Percentiles rank a stretch among this genome's conserved stretches.
phyloP scores from a whole-genome alignment of 2,888 invertebrate species.

The Creontiades dilutus region DNA sequence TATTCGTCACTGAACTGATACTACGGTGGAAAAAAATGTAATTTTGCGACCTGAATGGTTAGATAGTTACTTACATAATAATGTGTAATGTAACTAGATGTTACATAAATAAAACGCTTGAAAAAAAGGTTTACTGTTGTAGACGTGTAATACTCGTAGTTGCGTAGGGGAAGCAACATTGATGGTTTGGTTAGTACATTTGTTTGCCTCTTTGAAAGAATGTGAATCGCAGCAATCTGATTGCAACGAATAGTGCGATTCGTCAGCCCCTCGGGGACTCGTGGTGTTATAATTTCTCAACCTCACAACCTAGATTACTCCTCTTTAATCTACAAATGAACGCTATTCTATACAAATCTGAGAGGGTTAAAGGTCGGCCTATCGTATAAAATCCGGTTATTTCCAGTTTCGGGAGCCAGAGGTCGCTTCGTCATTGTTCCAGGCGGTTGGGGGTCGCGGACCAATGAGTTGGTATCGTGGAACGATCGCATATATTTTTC shows the following conservation, averaged over 20 bases:
- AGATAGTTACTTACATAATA: too few relatives aligned
- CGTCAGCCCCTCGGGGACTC: background rate
- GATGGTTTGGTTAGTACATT: too few relatives aligned
- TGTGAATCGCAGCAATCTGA: too few relatives aligned
- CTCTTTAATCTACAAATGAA: constrained; percentile 4
- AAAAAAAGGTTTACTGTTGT: too few relatives aligned
- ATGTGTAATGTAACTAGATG: too few relatives aligned
- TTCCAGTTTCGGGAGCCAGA: background rate
- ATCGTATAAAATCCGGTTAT: constrained; percentile 31
- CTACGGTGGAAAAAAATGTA: too few relatives aligned
- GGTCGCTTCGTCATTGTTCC: constrained; percentile 5
- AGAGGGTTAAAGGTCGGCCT: constrained; percentile 2
- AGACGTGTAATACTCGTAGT: too few relatives aligned
- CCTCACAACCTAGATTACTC: constrained; percentile 9
- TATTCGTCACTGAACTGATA: too few relatives aligned
- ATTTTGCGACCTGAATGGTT: too few relatives aligned
- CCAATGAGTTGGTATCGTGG: background rate
- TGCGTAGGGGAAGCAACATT: too few relatives aligned
- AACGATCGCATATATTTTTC: background rate
- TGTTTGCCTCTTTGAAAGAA: too few relatives aligned
- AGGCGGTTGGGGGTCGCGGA: background rate
- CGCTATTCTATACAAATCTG: background rate
- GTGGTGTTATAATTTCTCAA: background rate
- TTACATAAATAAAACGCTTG: too few relatives aligned
- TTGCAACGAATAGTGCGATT: background rate